Conservation (phyloP, 1,140 invertebrate genomes). For the Neodiprion virginianus region DNA sequence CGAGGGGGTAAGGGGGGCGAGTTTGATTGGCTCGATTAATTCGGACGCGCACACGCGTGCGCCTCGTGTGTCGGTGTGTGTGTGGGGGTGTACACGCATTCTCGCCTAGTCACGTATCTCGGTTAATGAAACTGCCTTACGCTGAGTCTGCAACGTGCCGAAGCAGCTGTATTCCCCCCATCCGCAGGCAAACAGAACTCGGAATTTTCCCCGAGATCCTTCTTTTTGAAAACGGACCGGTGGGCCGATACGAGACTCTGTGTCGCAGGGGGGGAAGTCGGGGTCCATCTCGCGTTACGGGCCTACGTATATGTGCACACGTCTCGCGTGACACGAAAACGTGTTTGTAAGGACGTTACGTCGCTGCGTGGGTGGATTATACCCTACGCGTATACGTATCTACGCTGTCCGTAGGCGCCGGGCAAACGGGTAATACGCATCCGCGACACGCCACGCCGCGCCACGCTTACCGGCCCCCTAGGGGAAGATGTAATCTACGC, state of each 20-base stretch:
- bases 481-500: slow-evolving; percentile 6
- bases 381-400: no score
- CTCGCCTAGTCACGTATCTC: slow-evolving; percentile 50
- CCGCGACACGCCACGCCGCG: not conserved
- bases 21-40: slow-evolving; percentile 47
- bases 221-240: not conserved
- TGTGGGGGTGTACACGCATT: slow-evolving; percentile 30
- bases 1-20: not conserved
- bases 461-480: not conserved
- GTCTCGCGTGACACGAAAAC: no score
- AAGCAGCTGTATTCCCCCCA: not conserved
- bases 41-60: slow-evolving; percentile 30
- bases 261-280: no score
- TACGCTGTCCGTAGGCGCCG: not conserved
- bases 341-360: no score
- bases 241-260: not conserved
- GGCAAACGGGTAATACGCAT: slow-evolving; percentile 2
- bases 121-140: slow-evolving; percentile 27
- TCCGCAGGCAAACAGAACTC: not conserved
- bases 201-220: no score
- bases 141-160: slow-evolving; percentile 31
- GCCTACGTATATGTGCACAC: no score
- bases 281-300: no score
- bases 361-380: no score
- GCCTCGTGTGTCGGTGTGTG: no score